Conservation (phyloP, 2,888 invertebrate species). For the Lasioglossum calceatum region DNA sequence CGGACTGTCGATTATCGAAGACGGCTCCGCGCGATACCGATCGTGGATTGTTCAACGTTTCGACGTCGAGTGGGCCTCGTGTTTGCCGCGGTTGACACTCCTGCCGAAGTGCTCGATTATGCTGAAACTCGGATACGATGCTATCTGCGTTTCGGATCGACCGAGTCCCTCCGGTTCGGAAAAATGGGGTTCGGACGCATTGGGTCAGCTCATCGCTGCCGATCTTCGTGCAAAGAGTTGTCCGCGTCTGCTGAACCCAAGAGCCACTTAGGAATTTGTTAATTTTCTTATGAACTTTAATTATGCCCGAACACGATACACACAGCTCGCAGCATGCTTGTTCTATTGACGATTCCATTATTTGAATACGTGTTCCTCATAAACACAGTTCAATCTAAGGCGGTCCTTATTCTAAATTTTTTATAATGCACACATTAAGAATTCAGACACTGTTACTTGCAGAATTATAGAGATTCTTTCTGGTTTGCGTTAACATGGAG, state of each 20-base stretch:
- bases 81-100: neutral
- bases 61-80: neutral
- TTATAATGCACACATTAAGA: too few relatives aligned
- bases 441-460: too few relatives aligned
- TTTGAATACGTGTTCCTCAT: too few relatives aligned
- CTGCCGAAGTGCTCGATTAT: neutral
- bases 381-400: too few relatives aligned
- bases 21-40: neutral
- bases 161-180: neutral
- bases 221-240: neutral
- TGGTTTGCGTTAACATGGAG: too few relatives aligned
- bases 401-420: too few relatives aligned
- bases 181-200: neutral
- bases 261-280: neutral
- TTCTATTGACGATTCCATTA: neutral
- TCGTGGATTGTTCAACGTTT: constrained; percentile 35
- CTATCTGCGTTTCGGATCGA: neutral
- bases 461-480: too few relatives aligned
- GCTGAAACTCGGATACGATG: neutral
- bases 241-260: neutral
- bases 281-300: neutral
- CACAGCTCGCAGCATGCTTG: too few relatives aligned
- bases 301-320: too few relatives aligned
- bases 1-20: constrained; percentile 49
- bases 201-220: neutral